Percentiles rank a stretch among this genome's conserved stretches.
phyloP scores from a whole-genome alignment of 2,113 vertebrate genomes.

The Gallinago paraguaiae region DNA sequence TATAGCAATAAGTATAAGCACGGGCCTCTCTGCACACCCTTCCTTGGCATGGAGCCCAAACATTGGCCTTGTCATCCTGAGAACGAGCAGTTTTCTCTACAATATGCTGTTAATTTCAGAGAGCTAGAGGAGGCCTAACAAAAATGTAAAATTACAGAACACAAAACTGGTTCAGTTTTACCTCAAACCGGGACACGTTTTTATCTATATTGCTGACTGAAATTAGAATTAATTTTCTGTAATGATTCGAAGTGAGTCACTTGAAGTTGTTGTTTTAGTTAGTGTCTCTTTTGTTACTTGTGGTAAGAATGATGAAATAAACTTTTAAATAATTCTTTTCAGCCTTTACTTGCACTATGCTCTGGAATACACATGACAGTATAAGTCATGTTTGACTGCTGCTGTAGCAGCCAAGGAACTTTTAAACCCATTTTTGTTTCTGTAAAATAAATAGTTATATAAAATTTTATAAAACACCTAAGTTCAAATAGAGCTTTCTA shows the following conservation, averaged over 20 bases:
- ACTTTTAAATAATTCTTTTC: conserved; percentile 59
- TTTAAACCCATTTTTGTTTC: not conserved
- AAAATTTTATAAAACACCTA: not conserved
- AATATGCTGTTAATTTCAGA: no score
- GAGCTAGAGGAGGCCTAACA: no score
- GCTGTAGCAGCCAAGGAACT: not conserved
- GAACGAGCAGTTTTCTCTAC: no score
- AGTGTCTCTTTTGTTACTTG: conserved; percentile 50
- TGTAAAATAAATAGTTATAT: not conserved
- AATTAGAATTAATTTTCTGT: conserved; percentile 46
- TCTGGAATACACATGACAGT: not conserved
- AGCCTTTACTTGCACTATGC: not conserved
- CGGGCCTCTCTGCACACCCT: no score
- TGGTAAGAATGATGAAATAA: conserved; percentile 31
- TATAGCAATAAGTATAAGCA: no score
- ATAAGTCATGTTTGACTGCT: not conserved
- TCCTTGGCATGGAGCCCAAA: no score
- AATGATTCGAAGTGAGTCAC: conserved; percentile 56
- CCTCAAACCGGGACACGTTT: not conserved
- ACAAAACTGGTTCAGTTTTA: no score
- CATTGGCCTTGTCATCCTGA: no score
- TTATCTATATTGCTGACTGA: not conserved
- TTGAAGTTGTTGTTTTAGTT: conserved; percentile 48
- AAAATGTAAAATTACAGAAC: no score
- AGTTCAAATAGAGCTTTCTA: not conserved